These are phyloP conservation scores for Camelus bactrianus DNA, from an alignment of 2,113 vertebrate genomes.

Conservation along the genomic window DNA sequence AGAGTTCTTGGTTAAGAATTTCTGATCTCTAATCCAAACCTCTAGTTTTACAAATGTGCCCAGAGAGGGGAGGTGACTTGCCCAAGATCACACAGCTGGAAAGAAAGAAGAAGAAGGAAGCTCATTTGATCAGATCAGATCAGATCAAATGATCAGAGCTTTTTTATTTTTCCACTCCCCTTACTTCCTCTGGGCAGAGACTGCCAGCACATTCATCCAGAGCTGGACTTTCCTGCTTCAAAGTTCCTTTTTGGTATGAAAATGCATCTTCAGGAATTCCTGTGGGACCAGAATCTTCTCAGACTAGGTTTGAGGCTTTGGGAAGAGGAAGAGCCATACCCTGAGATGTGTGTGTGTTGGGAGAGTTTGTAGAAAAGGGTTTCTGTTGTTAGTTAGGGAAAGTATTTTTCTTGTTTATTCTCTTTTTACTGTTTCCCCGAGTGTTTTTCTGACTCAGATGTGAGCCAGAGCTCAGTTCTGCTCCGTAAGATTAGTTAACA, in stretches of 20 bases:
- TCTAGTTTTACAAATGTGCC: background rate
- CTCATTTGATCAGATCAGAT: background rate
- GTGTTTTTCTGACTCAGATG: background rate
- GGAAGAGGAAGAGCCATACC: background rate
- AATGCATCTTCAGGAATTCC: background rate
- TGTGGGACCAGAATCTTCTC: constrained; percentile 16
- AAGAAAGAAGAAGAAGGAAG: background rate
- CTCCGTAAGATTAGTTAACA: constrained; percentile 73
- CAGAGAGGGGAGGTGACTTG: background rate
- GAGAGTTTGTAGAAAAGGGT: rapidly evolving
- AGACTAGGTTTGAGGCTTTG: background rate
- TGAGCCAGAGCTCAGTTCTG: constrained; percentile 47
- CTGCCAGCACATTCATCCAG: background rate
- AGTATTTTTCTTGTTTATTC: constrained; percentile 34
- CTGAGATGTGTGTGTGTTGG: background rate
- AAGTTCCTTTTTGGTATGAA: background rate
- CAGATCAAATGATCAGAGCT: background rate
- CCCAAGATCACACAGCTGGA: background rate
- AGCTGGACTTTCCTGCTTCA: background rate
- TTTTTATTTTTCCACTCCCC: background rate
- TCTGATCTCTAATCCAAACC: background rate
- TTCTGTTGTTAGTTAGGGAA: background rate
- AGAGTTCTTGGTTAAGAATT: background rate
- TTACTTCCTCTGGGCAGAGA: background rate
- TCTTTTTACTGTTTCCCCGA: constrained; percentile 26